Evolutionary conservation across 92 coral and sea anemone species (phyloP), one percentile per base, ranked within the genome.

Genomic region (Parazoanthus darwini): DNA sequence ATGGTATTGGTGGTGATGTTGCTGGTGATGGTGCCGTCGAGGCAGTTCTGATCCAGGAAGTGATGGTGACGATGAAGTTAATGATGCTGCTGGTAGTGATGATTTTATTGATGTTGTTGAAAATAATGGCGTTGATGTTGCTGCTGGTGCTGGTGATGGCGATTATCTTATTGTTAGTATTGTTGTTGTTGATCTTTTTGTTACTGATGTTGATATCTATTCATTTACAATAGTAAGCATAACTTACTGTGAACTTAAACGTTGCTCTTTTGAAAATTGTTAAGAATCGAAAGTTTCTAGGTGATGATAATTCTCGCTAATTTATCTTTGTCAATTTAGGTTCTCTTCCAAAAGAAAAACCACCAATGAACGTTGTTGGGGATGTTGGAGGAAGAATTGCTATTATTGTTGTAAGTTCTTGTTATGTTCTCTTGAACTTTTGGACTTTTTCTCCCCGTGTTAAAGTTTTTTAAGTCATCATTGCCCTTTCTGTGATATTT

Each of bases 321-420:
- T 78, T 89, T 66, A 56, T 59, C 33, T 63, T 29, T 33, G 44
- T 58, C 82, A 78, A 88, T 59, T 18, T 25, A 94, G 99, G 94
- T 65, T 94, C 92, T 78, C 91, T 97, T 42, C 99, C 98, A 0
- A 97, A 97, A 87, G 99, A 93, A 68, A 97, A 97, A 87, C 99
- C 99, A 0, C 99, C 99, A 2, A 97, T 97, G 94, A 97, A 97
- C 86, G 98, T 97, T 39, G 99, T 97, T 39, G 99, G 99, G 37
- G 99, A 97, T 85, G 99, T 97, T 13, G 98, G 98, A 39, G 99
- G 99, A n/a, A 95, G 96, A 82, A 97, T 97, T 44, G 99, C 99
- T 36, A 94, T 97, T 25, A 97, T 97, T 78, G 94, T 97, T 46
- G 99, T 97, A 89, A 85, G 95, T 89, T 66, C 59, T 18, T 20